A percentile compares a stretch with the other conserved stretches of the same genome.
phyloP scores from a whole-genome alignment of 2,113 vertebrate species.

The Megaceryle maxima region DNA sequence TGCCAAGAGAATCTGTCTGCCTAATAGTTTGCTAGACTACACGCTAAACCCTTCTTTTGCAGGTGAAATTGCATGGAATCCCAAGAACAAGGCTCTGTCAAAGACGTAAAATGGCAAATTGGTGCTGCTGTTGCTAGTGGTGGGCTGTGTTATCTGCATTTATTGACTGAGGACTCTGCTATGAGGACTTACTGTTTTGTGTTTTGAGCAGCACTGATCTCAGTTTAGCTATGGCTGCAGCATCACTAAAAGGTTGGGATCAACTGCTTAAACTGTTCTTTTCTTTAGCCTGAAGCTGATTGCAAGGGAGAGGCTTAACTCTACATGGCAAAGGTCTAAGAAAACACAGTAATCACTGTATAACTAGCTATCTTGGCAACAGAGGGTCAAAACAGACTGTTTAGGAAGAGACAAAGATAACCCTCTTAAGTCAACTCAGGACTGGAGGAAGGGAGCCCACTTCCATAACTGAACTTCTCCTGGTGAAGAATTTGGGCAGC shows the following conservation, averaged over 20 bases:
- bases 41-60: not conserved
- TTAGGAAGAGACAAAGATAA: not conserved
- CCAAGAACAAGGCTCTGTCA: not conserved
- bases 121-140: not conserved
- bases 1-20: not conserved
- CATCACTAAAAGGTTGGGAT: not conserved
- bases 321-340: not conserved
- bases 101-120: not conserved
- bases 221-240: not conserved
- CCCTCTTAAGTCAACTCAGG: rapidly evolving
- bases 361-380: not conserved
- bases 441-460: not conserved
- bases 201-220: not conserved
- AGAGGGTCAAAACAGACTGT: not conserved
- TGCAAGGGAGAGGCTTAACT: not conserved
- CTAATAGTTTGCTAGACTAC: not conserved
- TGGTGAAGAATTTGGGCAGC: not conserved
- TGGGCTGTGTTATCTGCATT: rapidly evolving
- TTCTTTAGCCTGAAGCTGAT: not conserved
- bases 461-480: not conserved
- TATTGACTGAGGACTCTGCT: not conserved
- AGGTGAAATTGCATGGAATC: not conserved
- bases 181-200: not conserved
- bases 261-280: not conserved
- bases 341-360: rapidly evolving